Conservation (phyloP, 2,113 vertebrate species). For the Dromiciops gliroides region DNA sequence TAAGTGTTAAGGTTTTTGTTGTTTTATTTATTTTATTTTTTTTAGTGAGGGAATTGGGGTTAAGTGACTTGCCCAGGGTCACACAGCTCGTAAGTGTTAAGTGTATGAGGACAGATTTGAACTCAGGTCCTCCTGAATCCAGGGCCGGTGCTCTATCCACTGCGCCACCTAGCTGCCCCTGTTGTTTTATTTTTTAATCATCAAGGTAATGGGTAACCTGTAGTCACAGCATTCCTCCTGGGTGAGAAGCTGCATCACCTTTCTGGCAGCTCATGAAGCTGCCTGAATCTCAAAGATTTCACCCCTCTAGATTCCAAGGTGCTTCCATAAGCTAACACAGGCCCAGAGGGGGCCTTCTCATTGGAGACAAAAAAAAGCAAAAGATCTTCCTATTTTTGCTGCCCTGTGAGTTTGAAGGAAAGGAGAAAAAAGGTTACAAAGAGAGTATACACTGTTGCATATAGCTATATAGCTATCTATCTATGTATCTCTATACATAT, state of each 20-base stretch:
- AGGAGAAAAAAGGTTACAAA: not conserved
- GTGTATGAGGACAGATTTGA: too few relatives aligned
- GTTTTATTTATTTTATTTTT: too few relatives aligned
- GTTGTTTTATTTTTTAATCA: not conserved
- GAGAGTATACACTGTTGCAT: not conserved
- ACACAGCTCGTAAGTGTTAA: too few relatives aligned
- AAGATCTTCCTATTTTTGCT: not conserved
- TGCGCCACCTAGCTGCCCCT: too few relatives aligned
- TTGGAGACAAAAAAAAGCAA: not conserved
- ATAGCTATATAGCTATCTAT: too few relatives aligned
- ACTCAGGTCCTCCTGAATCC: too few relatives aligned
- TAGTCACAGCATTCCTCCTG: too few relatives aligned
- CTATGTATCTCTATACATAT: too few relatives aligned
- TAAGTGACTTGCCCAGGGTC: too few relatives aligned
- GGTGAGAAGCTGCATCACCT: not conserved
- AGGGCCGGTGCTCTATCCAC: too few relatives aligned
- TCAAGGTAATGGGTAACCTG: not conserved
- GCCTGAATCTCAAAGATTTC: not conserved
- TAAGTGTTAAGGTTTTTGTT: too few relatives aligned
- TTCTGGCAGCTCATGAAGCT: not conserved
- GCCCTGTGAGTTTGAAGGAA: not conserved
- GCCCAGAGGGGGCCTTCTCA: not conserved
- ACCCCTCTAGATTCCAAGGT: not conserved
- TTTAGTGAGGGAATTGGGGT: too few relatives aligned
- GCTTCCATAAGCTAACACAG: not conserved